Base-by-base conservation (phyloP, 2,888 invertebrate species). In the Podotricha telesiphe region DNA sequence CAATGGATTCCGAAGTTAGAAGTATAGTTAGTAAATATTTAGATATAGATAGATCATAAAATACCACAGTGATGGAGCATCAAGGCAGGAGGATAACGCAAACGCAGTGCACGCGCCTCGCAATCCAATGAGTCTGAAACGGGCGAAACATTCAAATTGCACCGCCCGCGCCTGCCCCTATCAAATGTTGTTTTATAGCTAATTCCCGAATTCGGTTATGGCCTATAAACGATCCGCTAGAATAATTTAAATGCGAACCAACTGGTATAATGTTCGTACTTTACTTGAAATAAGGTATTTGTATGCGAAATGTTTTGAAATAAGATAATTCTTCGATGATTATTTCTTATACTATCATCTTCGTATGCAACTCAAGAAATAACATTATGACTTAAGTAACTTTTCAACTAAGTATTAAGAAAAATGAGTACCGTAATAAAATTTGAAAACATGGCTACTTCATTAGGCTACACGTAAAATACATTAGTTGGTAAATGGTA, bases 131-230 rank as follows among this genome's bases (percentile, higher is more conserved):
- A 91, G 86, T 82, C 82, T 76, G 85, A 84, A 87, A 87, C 88
- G 86, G 85, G 86, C 86, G 82, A 85, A 88, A 92, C 88, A 91
- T 93, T 92, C 91, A 92, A 92, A 93, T 93, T 89, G 89, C 90
- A 84, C 90, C 87, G 81, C 91, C 89, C 91, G 90, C 91, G 89
- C 89, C 89, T 86, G 87, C 91, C 91, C 92, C 90, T 90, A 91
- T 92, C 92, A 92, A 92, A 92, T 92, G 93, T 91, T 93, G 93
- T 93, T 93, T 93, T 93, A 93, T 93, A 91, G 93, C 92, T 93
- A 93, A 93, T 93, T 92, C 91, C 92, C 89, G 92, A 93, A 93
- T 93, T 93, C 92, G 85, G 93, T 93, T 93, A 93, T 93, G 91
- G 92, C 91, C 93, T 92, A 93, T 92, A 93, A 93, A 93, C 93